Conservation (phyloP, 1,140 invertebrate genomes). For the Tetraneura akinire region DNA sequence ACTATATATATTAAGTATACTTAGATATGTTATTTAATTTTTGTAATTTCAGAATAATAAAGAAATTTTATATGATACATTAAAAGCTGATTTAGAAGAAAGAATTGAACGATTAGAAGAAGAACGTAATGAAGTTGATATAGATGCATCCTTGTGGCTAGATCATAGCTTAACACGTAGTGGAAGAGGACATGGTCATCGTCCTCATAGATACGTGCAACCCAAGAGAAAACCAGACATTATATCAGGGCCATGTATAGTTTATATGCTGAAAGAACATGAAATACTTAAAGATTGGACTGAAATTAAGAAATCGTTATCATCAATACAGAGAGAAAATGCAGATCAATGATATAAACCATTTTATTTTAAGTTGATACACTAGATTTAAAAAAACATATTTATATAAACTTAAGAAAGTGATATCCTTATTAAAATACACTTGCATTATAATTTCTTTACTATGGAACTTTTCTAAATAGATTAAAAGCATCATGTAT, state of each 20-base stretch:
- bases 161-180: conserved; percentile 58
- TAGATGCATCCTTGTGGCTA: conserved; percentile 72
- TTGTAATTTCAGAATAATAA: conserved; percentile 81
- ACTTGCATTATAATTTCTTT: no score
- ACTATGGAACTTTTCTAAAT: no score
- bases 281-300: conserved; percentile 97
- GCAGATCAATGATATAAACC: conserved; percentile 22
- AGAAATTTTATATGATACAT: conserved; percentile 76
- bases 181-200: conserved; percentile 60
- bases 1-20: no score
- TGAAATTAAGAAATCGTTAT: conserved; percentile 80
- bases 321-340: conserved; percentile 58
- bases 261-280: conserved; percentile 90
- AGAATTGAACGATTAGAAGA: conserved; percentile 90
- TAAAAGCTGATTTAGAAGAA: conserved; percentile 86
- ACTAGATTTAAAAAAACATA: no score
- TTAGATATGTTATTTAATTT: background rate
- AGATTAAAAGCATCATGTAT: no score
- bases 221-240: conserved; percentile 78
- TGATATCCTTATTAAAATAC: no score
- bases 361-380: conserved; percentile 20
- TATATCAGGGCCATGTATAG: conserved; percentile 93
- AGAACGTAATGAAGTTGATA: conserved; percentile 91
- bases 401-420: no score
- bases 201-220: conserved; percentile 62